Base-by-base conservation (phyloP, 2,888 invertebrate species). In the Andricus quercusramuli region DNA sequence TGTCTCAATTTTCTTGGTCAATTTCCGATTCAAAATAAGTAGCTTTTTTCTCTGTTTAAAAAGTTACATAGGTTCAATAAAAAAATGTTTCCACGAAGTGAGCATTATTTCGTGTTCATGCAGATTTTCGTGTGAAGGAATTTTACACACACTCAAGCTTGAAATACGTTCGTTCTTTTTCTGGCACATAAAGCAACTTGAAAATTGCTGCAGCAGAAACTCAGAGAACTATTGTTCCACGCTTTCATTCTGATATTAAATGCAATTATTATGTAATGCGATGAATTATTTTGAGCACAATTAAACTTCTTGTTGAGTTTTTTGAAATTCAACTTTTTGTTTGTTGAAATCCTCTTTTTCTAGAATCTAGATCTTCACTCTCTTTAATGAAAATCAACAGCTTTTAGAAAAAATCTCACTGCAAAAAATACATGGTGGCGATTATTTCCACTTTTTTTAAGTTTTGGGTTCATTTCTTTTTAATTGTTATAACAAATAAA, bases 51-150 rank as follows among this genome's bases (percentile, higher is more conserved):
- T 44, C 15, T 15, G 44, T 67, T 44, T 25, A n/a, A 44, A 70
- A 70, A 51, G 51, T 51, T 70, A 47, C 68, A 68, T 62, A 62
- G 8, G 51, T 56, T 47, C 29, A 51, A 70, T 51, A 51, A 70
- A 70, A n/a, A 32, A 47, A 51, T n/a, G 2, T 11, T 74, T 74
- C 11, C 74, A 74, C n/a, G 70, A 70, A 67, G 22, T 4, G 67
- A 67, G 41, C 67, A 25, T 51, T 74, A 56, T 74, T 37, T 51
- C 74, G 29, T 8, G n/a, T 70, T 51, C 51, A 51, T n/a, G 29
- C 20, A 17, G 8, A 25, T 29, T 70, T 20, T 11, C n/a, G 29
- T 74, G 32, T 56, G 56, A 11, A 9, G 56, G n/a, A 56, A 47
- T 25, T 70, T 20, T 20, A 70, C 22, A 70, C 29, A 70, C 25